Evolutionary conservation across 2,888 invertebrate species (phyloP), one percentile per base, ranked within the genome.

Genomic region (Drosophila barbarae): DNA sequence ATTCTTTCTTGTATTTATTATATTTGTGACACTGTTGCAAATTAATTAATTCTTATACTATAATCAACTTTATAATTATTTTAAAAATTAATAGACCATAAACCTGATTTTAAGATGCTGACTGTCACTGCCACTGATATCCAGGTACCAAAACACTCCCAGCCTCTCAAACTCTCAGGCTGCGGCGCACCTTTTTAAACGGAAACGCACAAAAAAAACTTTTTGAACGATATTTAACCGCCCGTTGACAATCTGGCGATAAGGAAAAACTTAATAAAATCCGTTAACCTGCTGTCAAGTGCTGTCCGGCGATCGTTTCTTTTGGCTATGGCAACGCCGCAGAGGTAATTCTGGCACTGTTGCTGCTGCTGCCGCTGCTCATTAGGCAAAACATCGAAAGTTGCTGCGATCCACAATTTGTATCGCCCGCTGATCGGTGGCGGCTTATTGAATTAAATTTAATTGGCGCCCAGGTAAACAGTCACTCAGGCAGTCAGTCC

Each of bases 401-500:
- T 64, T 75, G 75, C 63, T 18, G 51, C 38, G 44, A 42, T 57
- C 55, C 65, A 57, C 76, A 76, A 78, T 81, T 78, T 81, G 82
- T 78, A 76, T 74, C 82, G 63, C 65, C 60, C 28, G 78, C 57
- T 61, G 78, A 76, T 78, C 74, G 72, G 39, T 50, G 18, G 32
- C 63, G 38, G 65, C 61, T 60, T 69, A 77, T 77, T 80, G 69
- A 67, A 68, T 69, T 71, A 53, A 71, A 72, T 82, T 82, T 79
- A 83, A 83, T 83, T 83, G 80, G 79, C 70, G 63, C 69, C 59
- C 71, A 72, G 74, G 74, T 78, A 77, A 77, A 71, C 83, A 72
- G 80, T 83, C 80, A 63, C 70, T 54, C 71, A 79, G 70, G 54
- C 73, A 69, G 76, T 68, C 81, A 66, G 76, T 80, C 76, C 67